These are phyloP conservation scores for Chionodraco myersi DNA, from an alignment of 2,113 vertebrate genomes.

Conservation along the genomic window DNA sequence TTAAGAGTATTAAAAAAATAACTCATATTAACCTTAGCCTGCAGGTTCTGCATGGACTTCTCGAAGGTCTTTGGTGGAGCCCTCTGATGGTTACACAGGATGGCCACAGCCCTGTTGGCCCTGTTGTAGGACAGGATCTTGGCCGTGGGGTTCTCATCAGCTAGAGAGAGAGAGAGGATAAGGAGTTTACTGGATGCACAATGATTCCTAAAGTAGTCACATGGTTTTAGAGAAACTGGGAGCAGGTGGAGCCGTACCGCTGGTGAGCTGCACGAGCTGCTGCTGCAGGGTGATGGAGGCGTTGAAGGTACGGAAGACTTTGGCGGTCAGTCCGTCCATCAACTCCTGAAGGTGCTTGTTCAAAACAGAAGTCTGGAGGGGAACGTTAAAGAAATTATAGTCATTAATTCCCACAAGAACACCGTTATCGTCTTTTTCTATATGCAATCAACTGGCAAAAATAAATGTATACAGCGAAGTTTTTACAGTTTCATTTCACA, in stretches of 20 bases:
- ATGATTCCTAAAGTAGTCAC: background rate
- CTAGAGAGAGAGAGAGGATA: conserved; percentile 71
- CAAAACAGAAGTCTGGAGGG: conserved; percentile 91
- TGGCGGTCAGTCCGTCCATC: conserved; percentile 98
- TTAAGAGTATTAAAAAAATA: too few relatives aligned
- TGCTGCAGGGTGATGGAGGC: conserved; percentile 98
- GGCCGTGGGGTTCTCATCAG: conserved; percentile 93
- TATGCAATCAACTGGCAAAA: background rate
- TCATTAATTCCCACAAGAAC: too few relatives aligned
- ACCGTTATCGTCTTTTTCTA: background rate
- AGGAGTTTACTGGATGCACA: background rate
- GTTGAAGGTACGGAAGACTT: conserved; percentile 99
- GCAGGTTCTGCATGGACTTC: conserved; percentile 98
- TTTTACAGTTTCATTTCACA: background rate
- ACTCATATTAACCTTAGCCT: conserved; percentile 87
- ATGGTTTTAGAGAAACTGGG: background rate
- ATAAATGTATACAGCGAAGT: background rate
- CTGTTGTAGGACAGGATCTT: conserved; percentile 99
- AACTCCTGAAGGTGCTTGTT: conserved; percentile 99
- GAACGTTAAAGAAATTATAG: background rate
- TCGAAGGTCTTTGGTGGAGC: conserved; percentile 98
- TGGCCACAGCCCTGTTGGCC: conserved; percentile 98
- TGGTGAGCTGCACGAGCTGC: conserved; percentile 95
- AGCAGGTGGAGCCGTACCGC: conserved; percentile 80
- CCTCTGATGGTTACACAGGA: conserved; percentile 99